Conservation (phyloP, 2,113 vertebrate species). For the Crotalus helleri region DNA sequence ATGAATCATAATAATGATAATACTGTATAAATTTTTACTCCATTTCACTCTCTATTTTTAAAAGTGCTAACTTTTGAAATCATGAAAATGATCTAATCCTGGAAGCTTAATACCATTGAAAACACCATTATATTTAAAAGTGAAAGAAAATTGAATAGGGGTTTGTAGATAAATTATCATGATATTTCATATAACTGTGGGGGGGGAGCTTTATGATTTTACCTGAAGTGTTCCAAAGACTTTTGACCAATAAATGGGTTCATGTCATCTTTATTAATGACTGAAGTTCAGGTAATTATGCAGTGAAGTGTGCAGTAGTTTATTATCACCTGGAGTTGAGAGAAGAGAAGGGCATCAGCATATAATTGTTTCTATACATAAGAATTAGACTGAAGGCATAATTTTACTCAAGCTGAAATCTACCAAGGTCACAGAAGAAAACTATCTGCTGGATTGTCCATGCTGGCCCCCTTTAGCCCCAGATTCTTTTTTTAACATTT, state of each 20-base stretch:
- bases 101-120: neutral
- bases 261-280: constrained; percentile 10
- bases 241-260: neutral
- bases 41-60: neutral
- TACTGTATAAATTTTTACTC: neutral
- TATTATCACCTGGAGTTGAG: neutral
- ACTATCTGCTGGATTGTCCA: constrained; percentile 10
- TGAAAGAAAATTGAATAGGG: neutral
- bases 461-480: constrained; percentile 23
- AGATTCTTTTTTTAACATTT: constrained; percentile 34
- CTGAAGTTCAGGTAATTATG: neutral
- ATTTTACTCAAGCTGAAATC: neutral
- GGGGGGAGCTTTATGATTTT: neutral
- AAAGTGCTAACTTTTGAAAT: neutral
- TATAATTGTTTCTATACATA: neutral
- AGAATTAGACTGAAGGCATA: neutral
- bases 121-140: neutral
- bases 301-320: neutral
- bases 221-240: neutral
- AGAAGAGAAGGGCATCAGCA: constrained; percentile 25
- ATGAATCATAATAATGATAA: neutral
- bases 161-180: neutral
- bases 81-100: neutral
- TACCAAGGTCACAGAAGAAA: constrained; percentile 19
- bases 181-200: neutral